These are phyloP conservation scores for Leptatherina wallacei DNA, from an alignment of 2,797 vertebrate species.

Conservation along the genomic window DNA sequence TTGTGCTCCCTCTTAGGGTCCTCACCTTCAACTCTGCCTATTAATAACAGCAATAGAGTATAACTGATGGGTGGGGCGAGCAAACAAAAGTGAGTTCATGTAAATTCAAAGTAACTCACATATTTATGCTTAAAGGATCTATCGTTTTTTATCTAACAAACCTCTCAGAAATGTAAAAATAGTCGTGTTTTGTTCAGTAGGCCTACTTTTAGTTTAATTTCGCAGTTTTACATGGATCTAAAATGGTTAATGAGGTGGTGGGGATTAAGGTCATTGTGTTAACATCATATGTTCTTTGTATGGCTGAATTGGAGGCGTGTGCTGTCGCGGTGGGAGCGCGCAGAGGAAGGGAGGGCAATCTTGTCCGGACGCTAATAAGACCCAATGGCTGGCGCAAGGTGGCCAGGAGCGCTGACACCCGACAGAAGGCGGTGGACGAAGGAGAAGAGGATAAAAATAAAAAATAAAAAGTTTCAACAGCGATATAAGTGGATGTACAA, in stretches of 20 bases:
- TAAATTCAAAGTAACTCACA: constrained; percentile 10
- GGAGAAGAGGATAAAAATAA: constrained; percentile 31
- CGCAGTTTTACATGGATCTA: neutral
- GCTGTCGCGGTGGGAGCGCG: constrained; percentile 78
- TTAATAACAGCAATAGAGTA: constrained; percentile 59
- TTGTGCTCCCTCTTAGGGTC: constrained; percentile 60
- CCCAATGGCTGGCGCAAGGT: constrained; percentile 83
- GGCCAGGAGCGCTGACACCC: constrained; percentile 75
- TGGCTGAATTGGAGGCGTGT: constrained; percentile 83
- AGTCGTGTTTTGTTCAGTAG: neutral
- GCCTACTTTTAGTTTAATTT: neutral
- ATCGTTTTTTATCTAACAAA: neutral
- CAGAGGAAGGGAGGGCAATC: constrained; percentile 86
- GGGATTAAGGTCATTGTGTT: constrained; percentile 44
- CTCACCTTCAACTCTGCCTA: constrained; percentile 76
- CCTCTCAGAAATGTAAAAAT: neutral
- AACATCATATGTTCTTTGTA: constrained; percentile 67
- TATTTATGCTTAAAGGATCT: neutral
- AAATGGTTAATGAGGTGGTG: neutral
- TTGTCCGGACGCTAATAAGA: constrained; percentile 83
- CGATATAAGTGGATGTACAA: constrained; percentile 46
- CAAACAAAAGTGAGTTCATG: constrained; percentile 27
- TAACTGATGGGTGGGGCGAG: constrained; percentile 39
- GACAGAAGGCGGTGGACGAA: constrained; percentile 66
- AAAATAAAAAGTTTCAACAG: constrained; percentile 8